Evolutionary conservation across 2,888 invertebrate genomes (phyloP).

Genomic region (Caenorhabditis wallacei): DNA sequence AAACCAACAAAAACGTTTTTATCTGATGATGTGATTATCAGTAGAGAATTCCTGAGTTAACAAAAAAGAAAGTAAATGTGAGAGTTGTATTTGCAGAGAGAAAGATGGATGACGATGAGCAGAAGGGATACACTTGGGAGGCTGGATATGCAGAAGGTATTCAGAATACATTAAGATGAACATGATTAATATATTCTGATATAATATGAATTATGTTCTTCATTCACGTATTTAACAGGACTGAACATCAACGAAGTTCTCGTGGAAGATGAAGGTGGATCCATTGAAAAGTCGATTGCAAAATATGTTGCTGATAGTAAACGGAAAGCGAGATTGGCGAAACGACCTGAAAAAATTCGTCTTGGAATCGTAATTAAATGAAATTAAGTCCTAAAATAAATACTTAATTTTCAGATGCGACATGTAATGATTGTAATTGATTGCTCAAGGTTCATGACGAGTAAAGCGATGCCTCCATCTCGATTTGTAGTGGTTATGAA

Average conservation of each 20-base stretch:
- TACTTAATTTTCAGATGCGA: slow-evolving; percentile 88
- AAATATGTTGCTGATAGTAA: slow-evolving; percentile 94
- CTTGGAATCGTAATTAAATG: slow-evolving; percentile 89
- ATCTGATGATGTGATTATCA: slow-evolving; percentile 42
- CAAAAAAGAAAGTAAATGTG: background rate
- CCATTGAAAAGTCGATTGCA: slow-evolving; percentile 92
- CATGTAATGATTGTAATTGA: slow-evolving; percentile 94
- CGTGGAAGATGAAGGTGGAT: slow-evolving; percentile 95
- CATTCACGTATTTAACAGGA: no score
- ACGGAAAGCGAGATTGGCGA: slow-evolving; percentile 85
- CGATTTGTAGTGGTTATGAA: slow-evolving; percentile 69
- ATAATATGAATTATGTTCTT: no score
- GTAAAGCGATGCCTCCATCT: slow-evolving; percentile 96
- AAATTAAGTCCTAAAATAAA: background rate
- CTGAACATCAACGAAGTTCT: slow-evolving; percentile 89
- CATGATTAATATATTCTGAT: no score
- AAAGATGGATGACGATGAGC: slow-evolving; percentile 73
- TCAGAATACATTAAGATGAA: background rate
- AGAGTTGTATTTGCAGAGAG: background rate
- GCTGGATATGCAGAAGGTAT: slow-evolving; percentile 85
- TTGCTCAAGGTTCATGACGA: slow-evolving; percentile 94
- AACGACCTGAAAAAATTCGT: slow-evolving; percentile 87
- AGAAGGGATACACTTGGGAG: slow-evolving; percentile 85
- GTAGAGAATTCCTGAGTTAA: slow-evolving; percentile 19
- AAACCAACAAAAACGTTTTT: background rate